phyloP scores from a whole-genome alignment of 2,113 vertebrate genomes.

The Brachypodius melanocephalos region DNA sequence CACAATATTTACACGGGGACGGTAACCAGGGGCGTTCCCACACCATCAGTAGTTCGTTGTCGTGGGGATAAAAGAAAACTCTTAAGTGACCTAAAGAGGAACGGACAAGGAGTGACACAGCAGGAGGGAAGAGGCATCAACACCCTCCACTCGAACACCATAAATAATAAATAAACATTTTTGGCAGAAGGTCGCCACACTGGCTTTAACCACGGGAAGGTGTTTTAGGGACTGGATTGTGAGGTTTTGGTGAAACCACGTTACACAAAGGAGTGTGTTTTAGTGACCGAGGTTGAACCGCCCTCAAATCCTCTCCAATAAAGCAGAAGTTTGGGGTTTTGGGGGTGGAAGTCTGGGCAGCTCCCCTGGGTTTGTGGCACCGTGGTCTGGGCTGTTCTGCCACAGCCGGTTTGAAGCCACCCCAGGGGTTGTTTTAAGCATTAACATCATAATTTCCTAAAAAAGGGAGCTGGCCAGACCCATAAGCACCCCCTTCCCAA shows the following conservation, averaged over 20 bases:
- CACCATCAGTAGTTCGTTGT: slow-evolving; percentile 69
- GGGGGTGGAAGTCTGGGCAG: background rate
- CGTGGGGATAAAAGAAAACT: slow-evolving; percentile 11
- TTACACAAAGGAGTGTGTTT: background rate
- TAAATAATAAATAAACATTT: slow-evolving; percentile 36
- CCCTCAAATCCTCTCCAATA: background rate
- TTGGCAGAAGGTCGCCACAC: background rate
- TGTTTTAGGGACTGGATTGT: background rate
- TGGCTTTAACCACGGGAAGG: background rate
- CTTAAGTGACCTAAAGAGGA: background rate
- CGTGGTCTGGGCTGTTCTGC: background rate
- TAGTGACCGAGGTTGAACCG: background rate
- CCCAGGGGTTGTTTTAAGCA: background rate
- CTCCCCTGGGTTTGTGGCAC: background rate
- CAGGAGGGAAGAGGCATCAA: background rate
- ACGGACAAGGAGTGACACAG: background rate
- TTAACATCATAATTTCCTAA: background rate
- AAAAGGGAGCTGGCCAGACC: background rate
- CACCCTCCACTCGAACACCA: background rate
- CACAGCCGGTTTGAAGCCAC: background rate
- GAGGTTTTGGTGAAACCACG: background rate
- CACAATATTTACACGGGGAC: slow-evolving; percentile 76
- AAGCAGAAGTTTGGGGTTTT: background rate
- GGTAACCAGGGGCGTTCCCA: slow-evolving; percentile 67
- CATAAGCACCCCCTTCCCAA: background rate